These are phyloP conservation scores for Muschampia plurimacula DNA, from an alignment of 2,888 invertebrate species.

Conservation along the genomic window DNA sequence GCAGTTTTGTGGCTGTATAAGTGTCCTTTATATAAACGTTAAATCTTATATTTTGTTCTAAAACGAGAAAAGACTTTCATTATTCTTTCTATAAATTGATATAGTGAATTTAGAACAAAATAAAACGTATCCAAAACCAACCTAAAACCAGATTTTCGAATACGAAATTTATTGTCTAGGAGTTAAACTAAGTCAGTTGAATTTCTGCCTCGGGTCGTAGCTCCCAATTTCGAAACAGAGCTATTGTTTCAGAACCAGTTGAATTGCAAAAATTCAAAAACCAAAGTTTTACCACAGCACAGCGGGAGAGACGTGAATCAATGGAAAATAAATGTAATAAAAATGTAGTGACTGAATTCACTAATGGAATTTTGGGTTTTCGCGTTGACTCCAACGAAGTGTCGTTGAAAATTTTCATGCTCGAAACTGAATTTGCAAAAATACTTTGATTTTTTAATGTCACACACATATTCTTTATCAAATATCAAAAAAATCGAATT, in stretches of 20 bases:
- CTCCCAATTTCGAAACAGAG: constrained; percentile 19
- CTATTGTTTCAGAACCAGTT: constrained; percentile 18
- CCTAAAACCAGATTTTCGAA: constrained; percentile 12
- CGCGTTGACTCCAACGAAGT: neutral
- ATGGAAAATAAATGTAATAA: constrained; percentile 17
- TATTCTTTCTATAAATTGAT: neutral
- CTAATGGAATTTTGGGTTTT: constrained; percentile 17
- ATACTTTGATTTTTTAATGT: neutral
- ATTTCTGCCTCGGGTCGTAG: constrained; percentile 16
- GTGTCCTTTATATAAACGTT: too few species aligned
- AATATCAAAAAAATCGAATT: too few species aligned
- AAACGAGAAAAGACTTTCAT: neutral
- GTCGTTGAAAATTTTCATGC: neutral
- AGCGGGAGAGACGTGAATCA: constrained; percentile 28
- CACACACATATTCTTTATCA: too few species aligned
- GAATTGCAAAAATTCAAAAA: constrained; percentile 19
- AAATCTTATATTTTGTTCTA: neutral
- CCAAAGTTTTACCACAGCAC: constrained; percentile 26
- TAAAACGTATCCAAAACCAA: constrained; percentile 7
- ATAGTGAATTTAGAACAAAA: constrained; percentile 4
- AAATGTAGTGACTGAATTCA: constrained; percentile 20
- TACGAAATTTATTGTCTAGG: constrained; percentile 25
- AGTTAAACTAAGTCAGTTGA: constrained; percentile 27
- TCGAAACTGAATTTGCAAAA: neutral
- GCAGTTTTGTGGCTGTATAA: too few species aligned